A percentile compares a stretch with the other conserved stretches of the same genome.
These are phyloP conservation scores for Chrysolina americana DNA, from an alignment of 2,888 invertebrate species.

Conservation along the genomic window DNA sequence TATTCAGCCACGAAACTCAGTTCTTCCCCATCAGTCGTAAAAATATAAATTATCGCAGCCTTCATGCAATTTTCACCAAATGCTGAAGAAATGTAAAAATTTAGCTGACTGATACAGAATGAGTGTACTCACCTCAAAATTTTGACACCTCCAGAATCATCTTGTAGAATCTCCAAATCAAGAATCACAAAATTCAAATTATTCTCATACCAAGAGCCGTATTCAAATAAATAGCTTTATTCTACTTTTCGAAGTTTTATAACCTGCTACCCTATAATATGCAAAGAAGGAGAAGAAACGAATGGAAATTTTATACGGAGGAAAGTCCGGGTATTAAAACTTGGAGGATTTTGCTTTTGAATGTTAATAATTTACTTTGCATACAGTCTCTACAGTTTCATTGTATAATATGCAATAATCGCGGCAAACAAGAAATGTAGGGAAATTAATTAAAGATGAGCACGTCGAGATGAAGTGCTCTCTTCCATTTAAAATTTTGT, in stretches of 20 bases:
- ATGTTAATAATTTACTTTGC: conserved; percentile 71
- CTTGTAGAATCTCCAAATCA: background rate
- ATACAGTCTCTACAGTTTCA: conserved; percentile 63
- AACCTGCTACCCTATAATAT: conserved; percentile 34
- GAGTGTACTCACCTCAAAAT: no score
- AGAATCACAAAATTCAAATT: background rate
- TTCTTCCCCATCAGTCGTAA: no score
- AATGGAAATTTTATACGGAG: conserved; percentile 70
- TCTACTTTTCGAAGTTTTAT: conserved; percentile 5
- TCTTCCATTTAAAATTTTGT: conserved; percentile 16
- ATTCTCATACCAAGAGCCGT: background rate
- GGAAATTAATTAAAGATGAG: conserved; percentile 63
- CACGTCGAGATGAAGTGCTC: conserved; percentile 44
- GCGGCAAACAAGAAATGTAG: conserved; percentile 63
- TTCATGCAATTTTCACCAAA: no score
- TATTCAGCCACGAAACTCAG: no score
- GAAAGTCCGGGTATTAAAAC: conserved; percentile 68
- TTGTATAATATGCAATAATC: conserved; percentile 67
- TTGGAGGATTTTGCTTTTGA: conserved; percentile 68
- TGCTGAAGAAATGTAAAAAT: no score
- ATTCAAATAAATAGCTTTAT: conserved; percentile 16
- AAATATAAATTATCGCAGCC: no score
- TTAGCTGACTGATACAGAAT: no score
- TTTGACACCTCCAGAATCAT: background rate
- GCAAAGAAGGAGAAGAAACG: conserved; percentile 65